Percentiles rank a stretch among this genome's conserved stretches.
phyloP scores from a whole-genome alignment of 2,113 vertebrate genomes.

The Castor canadensis region DNA sequence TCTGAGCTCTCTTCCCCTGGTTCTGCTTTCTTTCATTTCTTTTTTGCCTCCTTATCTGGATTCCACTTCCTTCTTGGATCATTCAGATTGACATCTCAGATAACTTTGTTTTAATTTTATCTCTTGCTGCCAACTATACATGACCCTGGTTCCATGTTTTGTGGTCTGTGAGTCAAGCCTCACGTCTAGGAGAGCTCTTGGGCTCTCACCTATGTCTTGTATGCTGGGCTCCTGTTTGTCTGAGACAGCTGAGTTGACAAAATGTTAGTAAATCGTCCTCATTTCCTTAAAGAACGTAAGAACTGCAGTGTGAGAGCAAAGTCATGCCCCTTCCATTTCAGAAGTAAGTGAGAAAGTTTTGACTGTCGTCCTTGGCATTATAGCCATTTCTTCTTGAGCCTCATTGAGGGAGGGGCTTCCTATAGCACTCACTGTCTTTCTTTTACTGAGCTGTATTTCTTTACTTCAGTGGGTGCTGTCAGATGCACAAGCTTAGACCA shows the following conservation, averaged over 20 bases:
- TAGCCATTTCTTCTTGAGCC: background rate
- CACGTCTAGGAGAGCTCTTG: background rate
- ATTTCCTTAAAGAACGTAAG: background rate
- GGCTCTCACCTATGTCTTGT: background rate
- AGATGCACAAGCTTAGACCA: background rate
- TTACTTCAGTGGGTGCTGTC: background rate
- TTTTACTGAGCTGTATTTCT: background rate
- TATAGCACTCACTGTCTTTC: background rate
- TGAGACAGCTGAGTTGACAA: background rate
- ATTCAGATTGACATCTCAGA: background rate
- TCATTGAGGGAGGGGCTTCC: too few species aligned
- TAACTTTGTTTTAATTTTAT: slow-evolving; percentile 23
- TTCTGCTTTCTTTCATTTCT: background rate
- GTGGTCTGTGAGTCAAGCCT: background rate
- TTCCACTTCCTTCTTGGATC: background rate
- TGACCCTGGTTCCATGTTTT: background rate
- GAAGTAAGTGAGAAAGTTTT: background rate
- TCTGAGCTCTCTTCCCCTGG: background rate
- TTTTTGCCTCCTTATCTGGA: background rate
- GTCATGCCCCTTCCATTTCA: background rate
- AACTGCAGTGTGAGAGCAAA: background rate
- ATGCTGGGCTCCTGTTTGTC: background rate
- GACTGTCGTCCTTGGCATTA: background rate
- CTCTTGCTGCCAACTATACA: background rate
- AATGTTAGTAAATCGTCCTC: background rate